These are phyloP conservation scores for Gavialis gangeticus DNA, from an alignment of 2,113 vertebrate genomes.

Conservation along the genomic window DNA sequence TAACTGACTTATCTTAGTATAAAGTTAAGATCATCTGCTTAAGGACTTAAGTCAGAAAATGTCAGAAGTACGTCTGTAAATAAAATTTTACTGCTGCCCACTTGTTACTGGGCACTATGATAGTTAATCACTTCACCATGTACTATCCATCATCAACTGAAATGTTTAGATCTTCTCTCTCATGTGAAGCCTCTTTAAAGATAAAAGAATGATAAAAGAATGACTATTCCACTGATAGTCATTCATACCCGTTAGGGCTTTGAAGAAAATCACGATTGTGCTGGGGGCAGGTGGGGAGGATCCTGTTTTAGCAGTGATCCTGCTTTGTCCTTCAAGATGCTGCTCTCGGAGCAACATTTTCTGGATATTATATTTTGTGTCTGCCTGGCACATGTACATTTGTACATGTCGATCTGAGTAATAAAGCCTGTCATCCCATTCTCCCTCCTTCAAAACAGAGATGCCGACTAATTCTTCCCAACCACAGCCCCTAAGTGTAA, in stretches of 20 bases:
- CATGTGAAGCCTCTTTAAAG: background rate
- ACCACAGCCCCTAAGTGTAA: too few relatives aligned
- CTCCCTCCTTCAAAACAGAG: background rate
- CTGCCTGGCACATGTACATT: background rate
- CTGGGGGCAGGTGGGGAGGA: background rate
- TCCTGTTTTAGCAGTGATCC: too few relatives aligned
- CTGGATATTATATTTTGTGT: background rate
- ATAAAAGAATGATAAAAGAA: background rate
- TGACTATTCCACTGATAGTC: rapidly evolving
- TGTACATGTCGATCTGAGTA: background rate
- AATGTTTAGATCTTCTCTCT: background rate
- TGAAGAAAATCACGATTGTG: background rate
- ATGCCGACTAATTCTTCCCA: background rate
- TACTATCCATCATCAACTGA: background rate
- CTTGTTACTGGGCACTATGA: background rate
- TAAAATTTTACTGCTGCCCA: background rate
- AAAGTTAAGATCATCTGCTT: background rate
- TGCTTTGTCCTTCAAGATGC: background rate
- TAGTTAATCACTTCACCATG: background rate
- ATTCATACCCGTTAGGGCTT: background rate
- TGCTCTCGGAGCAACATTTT: background rate
- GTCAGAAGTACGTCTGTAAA: background rate
- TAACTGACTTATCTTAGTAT: too few relatives aligned
- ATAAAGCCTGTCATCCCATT: rapidly evolving
- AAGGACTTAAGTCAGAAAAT: background rate